Base-by-base conservation (phyloP, 37 sponge, comb jelly and placozoan genomes). In the Ephydatia muelleri region DNA sequence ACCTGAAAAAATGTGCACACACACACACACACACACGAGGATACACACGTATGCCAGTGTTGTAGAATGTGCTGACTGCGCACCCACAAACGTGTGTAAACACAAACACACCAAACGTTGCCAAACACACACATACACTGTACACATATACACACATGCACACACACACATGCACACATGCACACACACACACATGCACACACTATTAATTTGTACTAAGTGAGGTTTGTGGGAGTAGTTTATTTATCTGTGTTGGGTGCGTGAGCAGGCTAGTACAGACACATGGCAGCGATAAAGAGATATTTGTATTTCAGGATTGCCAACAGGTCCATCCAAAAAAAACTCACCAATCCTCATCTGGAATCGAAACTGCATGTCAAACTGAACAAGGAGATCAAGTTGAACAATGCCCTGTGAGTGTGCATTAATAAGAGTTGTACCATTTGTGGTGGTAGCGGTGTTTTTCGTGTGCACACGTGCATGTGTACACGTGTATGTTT, bases 321-420 rank as follows among this genome's bases (percentile, higher is more conserved):
- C 47, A 36, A 14, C 79, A 79, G 73, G 72, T 88, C n/a, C 84
- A 88, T 16, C 84, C 84, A 0, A 88, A 83, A 84, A 88, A 65
- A 26, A 22, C n/a, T 88, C 27, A 64, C 68, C 38, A 88, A 88
- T 48, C 89, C 89, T 38, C 78, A 77, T 83, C 36, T 57, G 79
- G 79, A 70, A 13, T 91, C 91, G 0, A 86, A 70, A 34, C 26
- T 37, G 27, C 88, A 86, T 73, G 22, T 75, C 14, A 57, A 76
- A 31, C 68, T 91, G 38, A 80, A 91, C 83, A 91, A 82, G 65
- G 91, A 91, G 68, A 73, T 91, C 22, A 85, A 76, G 82, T 67
- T 91, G 3, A 86, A 39, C 49, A 67, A 77, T 69, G 82, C 86
- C 12, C 73, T 77, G 91, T 91, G 26, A 28, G 65, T 40, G 22